These are phyloP conservation scores for Malurus elegans DNA, from an alignment of 2,113 vertebrate species.

Conservation along the genomic window DNA sequence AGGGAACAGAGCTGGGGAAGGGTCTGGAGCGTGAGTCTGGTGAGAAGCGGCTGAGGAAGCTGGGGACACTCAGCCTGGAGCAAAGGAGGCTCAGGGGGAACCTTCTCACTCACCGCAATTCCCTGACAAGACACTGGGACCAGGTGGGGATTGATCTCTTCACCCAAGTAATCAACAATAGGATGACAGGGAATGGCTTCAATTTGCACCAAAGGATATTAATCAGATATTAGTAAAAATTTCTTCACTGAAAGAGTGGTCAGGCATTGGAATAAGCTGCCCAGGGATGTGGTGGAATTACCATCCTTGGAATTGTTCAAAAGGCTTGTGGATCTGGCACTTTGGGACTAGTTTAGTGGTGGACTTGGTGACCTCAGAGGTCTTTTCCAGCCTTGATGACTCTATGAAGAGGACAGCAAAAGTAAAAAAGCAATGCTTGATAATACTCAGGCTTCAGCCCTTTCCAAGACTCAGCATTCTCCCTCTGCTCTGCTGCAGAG, in stretches of 20 bases:
- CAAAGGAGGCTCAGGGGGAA: too few species aligned
- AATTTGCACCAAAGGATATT: neutral
- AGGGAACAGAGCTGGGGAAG: too few species aligned
- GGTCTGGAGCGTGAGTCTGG: neutral
- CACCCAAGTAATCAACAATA: neutral
- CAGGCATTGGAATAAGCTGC: neutral
- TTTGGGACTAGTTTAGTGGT: neutral
- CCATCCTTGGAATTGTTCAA: neutral
- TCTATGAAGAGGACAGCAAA: neutral
- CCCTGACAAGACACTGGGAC: too few species aligned
- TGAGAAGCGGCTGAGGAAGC: neutral
- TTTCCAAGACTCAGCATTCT: neutral
- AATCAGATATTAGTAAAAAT: neutral
- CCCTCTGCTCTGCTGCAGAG: neutral
- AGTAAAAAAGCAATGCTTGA: neutral
- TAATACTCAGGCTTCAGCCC: neutral
- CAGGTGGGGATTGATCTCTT: neutral
- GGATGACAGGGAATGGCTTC: neutral
- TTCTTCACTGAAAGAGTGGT: neutral
- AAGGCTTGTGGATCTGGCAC: rapidly evolving
- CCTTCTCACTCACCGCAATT: neutral
- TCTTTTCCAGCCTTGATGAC: neutral
- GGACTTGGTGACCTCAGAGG: neutral
- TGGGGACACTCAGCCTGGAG: neutral
- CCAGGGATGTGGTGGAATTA: too few species aligned